Conservation (phyloP, 2,113 vertebrate genomes). For the Falco punctatus region DNA sequence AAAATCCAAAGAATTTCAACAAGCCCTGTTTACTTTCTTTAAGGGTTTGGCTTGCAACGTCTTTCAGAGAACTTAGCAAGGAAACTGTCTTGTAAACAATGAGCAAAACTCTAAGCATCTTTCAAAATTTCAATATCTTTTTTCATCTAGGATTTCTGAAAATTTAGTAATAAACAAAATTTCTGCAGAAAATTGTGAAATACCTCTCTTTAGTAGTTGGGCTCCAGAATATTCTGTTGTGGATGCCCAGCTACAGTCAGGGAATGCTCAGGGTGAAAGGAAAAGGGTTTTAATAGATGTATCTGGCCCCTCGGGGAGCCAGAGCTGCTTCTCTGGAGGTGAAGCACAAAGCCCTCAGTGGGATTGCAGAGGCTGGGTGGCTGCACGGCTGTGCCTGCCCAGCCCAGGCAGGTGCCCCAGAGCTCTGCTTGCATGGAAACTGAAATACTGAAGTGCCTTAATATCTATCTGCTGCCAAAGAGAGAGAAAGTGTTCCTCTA, state of each 20-base stretch:
- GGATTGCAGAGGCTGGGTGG: neutral
- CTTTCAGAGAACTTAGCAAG: neutral
- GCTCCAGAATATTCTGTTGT: neutral
- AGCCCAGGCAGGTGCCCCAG: neutral
- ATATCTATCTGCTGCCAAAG: neutral
- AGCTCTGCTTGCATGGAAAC: neutral
- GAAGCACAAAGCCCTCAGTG: accelerated
- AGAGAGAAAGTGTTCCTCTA: neutral
- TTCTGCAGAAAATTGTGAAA: neutral
- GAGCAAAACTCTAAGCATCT: neutral
- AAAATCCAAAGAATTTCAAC: neutral
- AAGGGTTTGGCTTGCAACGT: neutral
- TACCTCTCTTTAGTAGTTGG: neutral
- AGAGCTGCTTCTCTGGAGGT: neutral
- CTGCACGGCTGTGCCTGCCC: neutral
- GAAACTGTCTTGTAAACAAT: neutral
- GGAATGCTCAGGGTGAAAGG: neutral
- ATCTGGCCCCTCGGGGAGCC: neutral
- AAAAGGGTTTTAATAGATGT: neutral
- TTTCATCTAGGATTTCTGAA: neutral
- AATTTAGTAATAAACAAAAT: neutral
- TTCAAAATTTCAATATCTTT: neutral
- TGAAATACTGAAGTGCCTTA: neutral
- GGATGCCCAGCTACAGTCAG: neutral
- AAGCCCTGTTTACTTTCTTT: neutral